Evolutionary conservation across 2,888 invertebrate genomes (phyloP), one percentile per base, ranked within the genome.

Genomic region (Hypercompe scribonia): DNA sequence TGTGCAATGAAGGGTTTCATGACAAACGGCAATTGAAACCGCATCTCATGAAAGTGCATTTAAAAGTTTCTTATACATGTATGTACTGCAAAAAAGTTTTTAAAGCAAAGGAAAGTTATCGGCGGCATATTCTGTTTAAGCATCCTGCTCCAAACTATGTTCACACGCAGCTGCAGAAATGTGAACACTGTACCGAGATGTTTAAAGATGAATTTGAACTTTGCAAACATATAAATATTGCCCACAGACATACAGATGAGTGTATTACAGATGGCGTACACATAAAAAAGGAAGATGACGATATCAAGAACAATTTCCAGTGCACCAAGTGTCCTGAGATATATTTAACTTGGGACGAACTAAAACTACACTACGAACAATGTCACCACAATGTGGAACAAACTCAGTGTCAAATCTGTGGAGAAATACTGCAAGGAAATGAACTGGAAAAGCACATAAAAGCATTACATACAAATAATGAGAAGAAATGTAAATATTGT

Each of bases 361-460:
- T 95, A 15, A 88, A 91, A 46, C 42, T 87, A 0, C 95, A 95
- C 79, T 94, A 90, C 2, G 93, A 93, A 74, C 89, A 91, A 71
- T 90, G 84, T 13, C 95, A 95, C 76, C 89, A 90, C 36, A 81
- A 86, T 34, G 78, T 87, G 0, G 84, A 88, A 28, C 89, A 92
- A 58, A 91, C 91, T 0, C 95, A 95, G 72, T 95, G 95, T 76
- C 95, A 95, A 77, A 86, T 92, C 0, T 95, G 95, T 39, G 95
- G 94, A 0, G 89, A 92, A 76, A 82, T 95, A 7, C 76, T 95
- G 18, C 88, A 89, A 0, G 87, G 87, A 0, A 87, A 84, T 0
- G 93, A 94, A 33, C 75, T 95, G 58, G 83, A 90, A 28, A 94
- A 92, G 68, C 95, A 95, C 69, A 93, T 95, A 8, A 94, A 94